Base-by-base conservation (phyloP, 2,888 invertebrate genomes). In the Crematogaster levior region DNA sequence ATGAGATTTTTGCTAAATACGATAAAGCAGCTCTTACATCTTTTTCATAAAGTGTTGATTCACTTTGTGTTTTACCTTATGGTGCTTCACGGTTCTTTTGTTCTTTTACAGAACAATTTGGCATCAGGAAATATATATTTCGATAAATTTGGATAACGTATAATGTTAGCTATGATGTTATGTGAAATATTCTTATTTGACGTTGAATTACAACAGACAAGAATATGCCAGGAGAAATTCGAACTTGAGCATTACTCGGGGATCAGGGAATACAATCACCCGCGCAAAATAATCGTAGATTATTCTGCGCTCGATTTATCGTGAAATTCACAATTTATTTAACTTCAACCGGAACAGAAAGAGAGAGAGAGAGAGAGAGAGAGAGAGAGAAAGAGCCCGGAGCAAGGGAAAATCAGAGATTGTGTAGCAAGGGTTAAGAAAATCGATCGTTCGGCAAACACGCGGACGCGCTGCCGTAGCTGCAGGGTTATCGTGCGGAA, bases 391-490 rank as follows among this genome's bases (percentile, higher is more conserved):
- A 12, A n/a, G 37, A 34, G n/a, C 37, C 30, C 18, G 30, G 24
- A 12, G 68, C 15, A n/a, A 3, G 24, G 56, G 46, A 15, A 63
- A 58, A 80, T 68, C 75, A 40, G 81, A 65, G 66, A 80, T 81
- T 46, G 43, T 58, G 63, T 66, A 60, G 81, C 65, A 80, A 73
- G 82, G 82, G 83, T 65, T 81, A 65, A 83, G 72, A 73, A 83
- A 84, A 84, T 84, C 84, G 83, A 84, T 83, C 81, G 72, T 66
- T 81, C 81, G 58, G 56, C 82, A 81, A 80, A 65, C 72, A 81
- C 68, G 68, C 82, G 82, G 75, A 77, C 68, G 72, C 51, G 72
- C 34, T 70, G 68, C 60, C 34, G 61, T 37, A 30, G 79, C 68
- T 60, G 80, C 56, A 53, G 40, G 37, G 80, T 83, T 83, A 81